Conservation (phyloP, 2,797 vertebrate species). For the Acipenser transmontanus region DNA sequence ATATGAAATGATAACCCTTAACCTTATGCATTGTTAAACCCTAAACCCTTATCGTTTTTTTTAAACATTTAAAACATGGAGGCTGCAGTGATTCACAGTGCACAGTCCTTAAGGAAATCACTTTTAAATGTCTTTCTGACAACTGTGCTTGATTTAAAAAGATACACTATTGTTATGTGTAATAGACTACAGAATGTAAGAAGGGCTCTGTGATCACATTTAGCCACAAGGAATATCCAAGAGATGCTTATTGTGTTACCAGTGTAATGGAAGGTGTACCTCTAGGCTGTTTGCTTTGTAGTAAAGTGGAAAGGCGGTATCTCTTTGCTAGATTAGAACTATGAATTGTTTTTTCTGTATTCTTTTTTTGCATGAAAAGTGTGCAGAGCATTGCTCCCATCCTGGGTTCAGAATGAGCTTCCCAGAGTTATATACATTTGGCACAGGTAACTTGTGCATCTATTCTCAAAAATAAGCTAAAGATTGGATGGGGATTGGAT, state of each 20-base stretch:
- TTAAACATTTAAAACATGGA: conserved; percentile 14
- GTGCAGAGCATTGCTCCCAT: background rate
- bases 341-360: conserved; percentile 37
- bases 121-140: conserved; percentile 55
- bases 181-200: conserved; percentile 46
- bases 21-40: too few species aligned
- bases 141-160: conserved; percentile 53
- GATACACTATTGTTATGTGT: conserved; percentile 51
- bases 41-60: conserved; percentile 23
- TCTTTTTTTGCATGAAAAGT: conserved; percentile 20
- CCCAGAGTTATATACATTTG: too few species aligned
- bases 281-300: conserved; percentile 44
- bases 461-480: too few species aligned
- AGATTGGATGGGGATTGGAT: too few species aligned
- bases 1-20: too few species aligned
- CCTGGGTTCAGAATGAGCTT: too few species aligned
- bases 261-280: conserved; percentile 51
- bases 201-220: conserved; percentile 38
- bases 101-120: conserved; percentile 37
- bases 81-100: conserved; percentile 5
- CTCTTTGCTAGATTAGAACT: conserved; percentile 35
- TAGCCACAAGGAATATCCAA: conserved; percentile 52
- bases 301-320: conserved; percentile 55
- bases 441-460: too few species aligned
- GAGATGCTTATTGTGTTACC: conserved; percentile 38